Conservation (phyloP, 2,888 invertebrate genomes). For the Eulithis prunata region DNA sequence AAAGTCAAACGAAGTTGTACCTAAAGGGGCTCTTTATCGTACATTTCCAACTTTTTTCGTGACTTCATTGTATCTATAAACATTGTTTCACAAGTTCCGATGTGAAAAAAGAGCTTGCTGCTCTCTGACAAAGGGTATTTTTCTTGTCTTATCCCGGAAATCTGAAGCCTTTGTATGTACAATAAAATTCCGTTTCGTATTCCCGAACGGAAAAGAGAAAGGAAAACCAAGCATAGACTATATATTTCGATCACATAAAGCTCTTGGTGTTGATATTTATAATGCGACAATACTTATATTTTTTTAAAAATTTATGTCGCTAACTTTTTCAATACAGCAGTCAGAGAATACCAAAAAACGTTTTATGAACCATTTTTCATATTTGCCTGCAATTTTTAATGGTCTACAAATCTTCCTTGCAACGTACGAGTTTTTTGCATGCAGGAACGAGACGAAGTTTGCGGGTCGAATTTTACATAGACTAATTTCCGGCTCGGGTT, state of each 20-base stretch:
- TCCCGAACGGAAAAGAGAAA: background rate
- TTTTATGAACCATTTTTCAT: no score
- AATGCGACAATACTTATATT: background rate
- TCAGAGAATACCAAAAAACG: no score
- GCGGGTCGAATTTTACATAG: no score
- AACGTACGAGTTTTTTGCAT: no score
- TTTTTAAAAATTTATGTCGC: no score
- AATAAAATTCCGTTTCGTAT: conserved; percentile 10
- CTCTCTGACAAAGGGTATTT: background rate
- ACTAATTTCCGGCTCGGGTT: no score
- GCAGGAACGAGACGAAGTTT: no score
- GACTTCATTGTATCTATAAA: background rate
- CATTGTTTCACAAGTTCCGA: conserved; percentile 22
- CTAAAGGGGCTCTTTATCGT: background rate
- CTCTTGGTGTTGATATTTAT: background rate
- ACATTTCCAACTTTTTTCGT: background rate
- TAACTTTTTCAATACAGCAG: no score
- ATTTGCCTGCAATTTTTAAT: no score
- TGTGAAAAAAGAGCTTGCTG: background rate
- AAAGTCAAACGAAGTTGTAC: background rate
- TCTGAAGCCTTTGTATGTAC: conserved; percentile 12
- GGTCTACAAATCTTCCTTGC: no score
- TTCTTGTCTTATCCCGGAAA: conserved; percentile 1
- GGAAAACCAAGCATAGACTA: conserved; percentile 9
- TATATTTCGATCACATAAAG: background rate